Base-by-base conservation (phyloP, 2,113 vertebrate genomes). In the Bambusicola thoracicus region DNA sequence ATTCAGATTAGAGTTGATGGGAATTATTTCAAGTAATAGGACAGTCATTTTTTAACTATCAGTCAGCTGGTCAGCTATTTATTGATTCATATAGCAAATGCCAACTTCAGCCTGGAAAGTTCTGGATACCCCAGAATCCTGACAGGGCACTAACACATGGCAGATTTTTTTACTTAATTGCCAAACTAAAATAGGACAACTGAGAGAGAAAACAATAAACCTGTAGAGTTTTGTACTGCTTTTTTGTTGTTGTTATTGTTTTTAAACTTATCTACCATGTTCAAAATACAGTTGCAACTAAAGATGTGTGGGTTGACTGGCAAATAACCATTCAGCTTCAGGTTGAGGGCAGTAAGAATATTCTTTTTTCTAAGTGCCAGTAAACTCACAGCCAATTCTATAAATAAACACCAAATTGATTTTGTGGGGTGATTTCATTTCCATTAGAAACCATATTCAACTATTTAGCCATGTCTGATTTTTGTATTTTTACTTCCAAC, bases 371-470 rank as follows among this genome's bases (percentile, higher is more conserved):
- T 48, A 87, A 90, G 8, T 93, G 41, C 92, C 77, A 85, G 73
- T 93, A 94, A 91, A 62, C 55, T 89, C 36, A 84, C 27, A 48
- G 34, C 30, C 41, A 81, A 49, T 22, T 86, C 81, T 93, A 85
- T 90, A 95, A 93, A 94, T 92, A 94, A 86, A 11, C 43, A 80
- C 25, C 66, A 94, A 94, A 96, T 86, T 67, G 83, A 96, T 96
- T 94, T 81, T 94, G 69, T 81, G 73, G 87, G 55, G 76, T 88
- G 55, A 82, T 95, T 92, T 77, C 3, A 70, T 94, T 96, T 96
- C 90, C 61, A 91, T 92, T 96, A 96, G 48, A 89, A 94, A 95
- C 80, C 62, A 85, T 89, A 78, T 95, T 85, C 44, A 68, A 80
- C 49, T 76, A 79, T 86, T 88, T 77, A 87, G 44, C 40, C 82